phyloP scores from a whole-genome alignment of 2,888 invertebrate genomes.

The Galeruca laticollis region DNA sequence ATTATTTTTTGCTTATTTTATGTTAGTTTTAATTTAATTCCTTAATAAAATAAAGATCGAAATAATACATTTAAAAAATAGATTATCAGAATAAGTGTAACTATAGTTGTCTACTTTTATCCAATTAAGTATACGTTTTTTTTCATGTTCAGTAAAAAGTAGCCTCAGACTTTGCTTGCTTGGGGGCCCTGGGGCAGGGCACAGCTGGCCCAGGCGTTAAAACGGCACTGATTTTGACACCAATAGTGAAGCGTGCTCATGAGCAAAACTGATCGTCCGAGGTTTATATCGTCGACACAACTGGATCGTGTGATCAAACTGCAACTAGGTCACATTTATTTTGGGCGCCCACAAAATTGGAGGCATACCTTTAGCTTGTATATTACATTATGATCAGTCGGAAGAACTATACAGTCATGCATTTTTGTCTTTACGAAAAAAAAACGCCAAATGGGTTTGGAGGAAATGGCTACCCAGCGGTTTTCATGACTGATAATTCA shows the following conservation, averaged over 20 bases:
- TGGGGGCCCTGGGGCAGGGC: too few relatives aligned
- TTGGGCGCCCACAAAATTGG: constrained; percentile 18
- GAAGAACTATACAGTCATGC: not conserved
- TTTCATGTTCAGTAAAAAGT: too few relatives aligned
- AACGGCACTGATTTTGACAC: constrained; percentile 10
- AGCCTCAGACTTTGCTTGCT: too few relatives aligned
- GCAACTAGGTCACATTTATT: constrained; percentile 19
- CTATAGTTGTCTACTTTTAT: too few relatives aligned
- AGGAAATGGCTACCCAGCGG: not conserved
- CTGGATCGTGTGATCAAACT: constrained; percentile 26
- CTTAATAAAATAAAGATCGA: too few relatives aligned
- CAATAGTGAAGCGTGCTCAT: constrained; percentile 3
- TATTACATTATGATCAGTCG: constrained; percentile 11
- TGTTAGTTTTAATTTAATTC: too few relatives aligned
- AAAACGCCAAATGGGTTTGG: not conserved
- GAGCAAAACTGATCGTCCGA: not conserved
- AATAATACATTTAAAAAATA: too few relatives aligned
- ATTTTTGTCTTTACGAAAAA: too few relatives aligned
- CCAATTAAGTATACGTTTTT: too few relatives aligned
- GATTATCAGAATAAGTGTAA: too few relatives aligned
- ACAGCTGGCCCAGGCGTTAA: too few relatives aligned
- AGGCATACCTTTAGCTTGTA: constrained; percentile 23
- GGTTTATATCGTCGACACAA: constrained; percentile 7
- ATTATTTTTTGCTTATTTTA: too few relatives aligned
- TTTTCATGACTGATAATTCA: not conserved